phyloP scores from a whole-genome alignment of 1,140 invertebrate genomes.

The Pachypsylla venusta region DNA sequence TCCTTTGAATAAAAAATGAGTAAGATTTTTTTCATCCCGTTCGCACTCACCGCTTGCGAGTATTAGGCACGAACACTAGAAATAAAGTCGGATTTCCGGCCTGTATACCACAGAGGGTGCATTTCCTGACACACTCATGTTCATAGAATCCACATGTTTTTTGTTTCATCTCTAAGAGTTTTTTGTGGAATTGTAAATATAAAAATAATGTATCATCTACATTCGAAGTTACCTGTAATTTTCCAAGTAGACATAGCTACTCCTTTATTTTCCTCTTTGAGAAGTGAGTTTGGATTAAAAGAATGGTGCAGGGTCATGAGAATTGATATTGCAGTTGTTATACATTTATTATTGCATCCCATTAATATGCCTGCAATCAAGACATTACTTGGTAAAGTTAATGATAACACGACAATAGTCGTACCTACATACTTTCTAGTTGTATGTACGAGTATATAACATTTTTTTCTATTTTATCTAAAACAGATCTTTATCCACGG shows the following conservation, averaged over 20 bases:
- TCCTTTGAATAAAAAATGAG: no score
- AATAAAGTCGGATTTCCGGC: no score
- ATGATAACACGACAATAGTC: neutral
- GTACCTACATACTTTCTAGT: neutral
- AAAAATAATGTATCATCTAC: neutral
- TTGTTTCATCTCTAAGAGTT: neutral
- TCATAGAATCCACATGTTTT: neutral
- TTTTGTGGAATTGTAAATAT: neutral
- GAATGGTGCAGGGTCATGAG: neutral
- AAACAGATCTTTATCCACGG: neutral
- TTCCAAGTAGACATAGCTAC: neutral
- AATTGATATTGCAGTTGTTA: neutral
- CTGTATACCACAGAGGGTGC: no score
- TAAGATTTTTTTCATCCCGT: no score
- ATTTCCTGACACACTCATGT: neutral
- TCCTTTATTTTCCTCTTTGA: neutral
- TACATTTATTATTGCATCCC: neutral
- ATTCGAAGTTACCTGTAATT: neutral
- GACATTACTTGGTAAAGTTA: neutral
- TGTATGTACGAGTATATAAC: no score
- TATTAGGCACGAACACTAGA: no score
- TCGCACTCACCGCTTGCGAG: no score
- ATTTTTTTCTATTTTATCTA: neutral
- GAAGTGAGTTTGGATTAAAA: neutral
- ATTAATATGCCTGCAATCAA: neutral